These are phyloP conservation scores for Amia ocellicauda DNA, from an alignment of 2,113 vertebrate genomes.

Conservation along the genomic window DNA sequence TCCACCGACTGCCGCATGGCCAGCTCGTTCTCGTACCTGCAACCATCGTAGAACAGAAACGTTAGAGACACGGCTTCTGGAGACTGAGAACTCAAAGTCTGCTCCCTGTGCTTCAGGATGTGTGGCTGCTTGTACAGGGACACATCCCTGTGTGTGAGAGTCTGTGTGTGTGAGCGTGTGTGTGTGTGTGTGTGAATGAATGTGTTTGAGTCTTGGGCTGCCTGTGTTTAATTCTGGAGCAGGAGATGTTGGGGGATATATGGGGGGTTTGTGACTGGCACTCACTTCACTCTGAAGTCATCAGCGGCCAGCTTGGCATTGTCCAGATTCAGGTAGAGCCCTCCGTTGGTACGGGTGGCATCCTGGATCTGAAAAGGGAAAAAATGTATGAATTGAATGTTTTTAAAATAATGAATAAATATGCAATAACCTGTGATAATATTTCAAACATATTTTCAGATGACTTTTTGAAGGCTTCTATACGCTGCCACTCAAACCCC, in stretches of 20 bases:
- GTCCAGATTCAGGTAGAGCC: constrained; percentile 62
- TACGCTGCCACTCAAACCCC: no score
- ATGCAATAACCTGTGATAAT: background rate
- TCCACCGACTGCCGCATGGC: constrained; percentile 80
- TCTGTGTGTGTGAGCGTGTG: no score
- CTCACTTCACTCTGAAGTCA: constrained; percentile 74
- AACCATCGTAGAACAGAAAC: background rate
- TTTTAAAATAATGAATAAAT: background rate
- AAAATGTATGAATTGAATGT: background rate
- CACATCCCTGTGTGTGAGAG: no score
- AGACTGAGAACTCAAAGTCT: no score
- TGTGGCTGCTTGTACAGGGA: no score
- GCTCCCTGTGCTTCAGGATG: no score
- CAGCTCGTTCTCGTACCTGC: constrained; percentile 80
- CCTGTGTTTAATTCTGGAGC: constrained; percentile 76
- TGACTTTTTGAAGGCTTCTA: background rate
- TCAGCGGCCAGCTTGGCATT: constrained; percentile 73
- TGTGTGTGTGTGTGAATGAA: no score
- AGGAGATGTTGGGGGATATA: no score
- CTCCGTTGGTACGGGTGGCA: constrained; percentile 54
- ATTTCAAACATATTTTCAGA: background rate
- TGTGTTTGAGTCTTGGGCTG: constrained; percentile 32
- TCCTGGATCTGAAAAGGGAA: constrained; percentile 52
- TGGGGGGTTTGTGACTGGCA: background rate
- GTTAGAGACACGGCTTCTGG: background rate